A percentile compares a stretch with the other conserved stretches of the same genome.
Conservation (phyloP, 2,888 invertebrate genomes). For the Hedychridium roseum region DNA sequence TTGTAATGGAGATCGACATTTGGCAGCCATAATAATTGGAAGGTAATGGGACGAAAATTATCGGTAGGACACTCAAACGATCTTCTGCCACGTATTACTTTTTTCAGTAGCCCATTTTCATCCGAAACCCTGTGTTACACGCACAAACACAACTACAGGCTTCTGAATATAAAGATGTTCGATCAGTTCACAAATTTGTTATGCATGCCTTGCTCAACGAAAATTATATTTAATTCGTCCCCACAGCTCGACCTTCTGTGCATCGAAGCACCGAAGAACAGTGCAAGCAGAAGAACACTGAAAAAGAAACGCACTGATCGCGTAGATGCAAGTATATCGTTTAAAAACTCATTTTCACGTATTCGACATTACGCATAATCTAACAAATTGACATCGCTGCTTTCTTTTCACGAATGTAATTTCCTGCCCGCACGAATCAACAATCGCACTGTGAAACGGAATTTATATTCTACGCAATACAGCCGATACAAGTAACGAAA, state of each 20-base stretch:
- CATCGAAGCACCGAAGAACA: not conserved
- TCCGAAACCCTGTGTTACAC: slow-evolving; percentile 27
- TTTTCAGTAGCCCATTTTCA: not conserved
- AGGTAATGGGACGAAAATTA: slow-evolving; percentile 50
- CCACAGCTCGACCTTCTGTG: slow-evolving; percentile 23
- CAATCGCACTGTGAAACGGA: not conserved
- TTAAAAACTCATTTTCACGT: slow-evolving; percentile 60
- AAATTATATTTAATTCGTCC: slow-evolving; percentile 54
- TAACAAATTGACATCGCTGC: not conserved
- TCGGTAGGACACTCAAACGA: too few species aligned
- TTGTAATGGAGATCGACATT: slow-evolving; percentile 24
- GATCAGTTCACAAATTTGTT: slow-evolving; percentile 46
- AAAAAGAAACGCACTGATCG: slow-evolving; percentile 17
- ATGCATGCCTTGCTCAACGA: slow-evolving; percentile 48
- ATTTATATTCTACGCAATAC: not conserved
- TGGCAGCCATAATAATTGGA: slow-evolving; percentile 53
- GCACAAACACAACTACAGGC: slow-evolving; percentile 26
- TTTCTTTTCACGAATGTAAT: not conserved
- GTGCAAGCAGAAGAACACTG: not conserved
- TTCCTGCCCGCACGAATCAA: not conserved
- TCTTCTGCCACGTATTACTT: slow-evolving; percentile 15
- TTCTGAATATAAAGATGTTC: slow-evolving; percentile 50
- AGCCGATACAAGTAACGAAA: too few species aligned
- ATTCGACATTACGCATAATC: slow-evolving; percentile 58
- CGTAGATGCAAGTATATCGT: slow-evolving; percentile 61